Conservation (phyloP, 92 coral and sea anemone genomes). For the Virgularia gustaviana region DNA sequence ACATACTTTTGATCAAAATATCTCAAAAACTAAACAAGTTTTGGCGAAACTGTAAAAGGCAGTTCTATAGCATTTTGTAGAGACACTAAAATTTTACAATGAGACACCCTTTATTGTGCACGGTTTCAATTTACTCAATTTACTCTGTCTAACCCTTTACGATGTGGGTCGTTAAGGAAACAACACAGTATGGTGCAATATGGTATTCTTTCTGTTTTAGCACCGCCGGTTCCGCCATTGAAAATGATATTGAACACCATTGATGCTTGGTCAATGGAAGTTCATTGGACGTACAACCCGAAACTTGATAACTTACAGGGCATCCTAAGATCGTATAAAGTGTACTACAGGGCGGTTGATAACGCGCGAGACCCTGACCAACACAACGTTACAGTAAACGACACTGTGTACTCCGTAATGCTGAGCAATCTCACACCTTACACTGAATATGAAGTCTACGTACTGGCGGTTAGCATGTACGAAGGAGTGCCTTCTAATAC, state of each 20-base stretch:
- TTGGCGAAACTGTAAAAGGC: too few species aligned
- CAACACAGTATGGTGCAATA: too few species aligned
- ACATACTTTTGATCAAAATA: too few species aligned
- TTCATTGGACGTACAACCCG: not conserved
- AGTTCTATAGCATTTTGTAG: too few species aligned
- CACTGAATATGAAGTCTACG: not conserved
- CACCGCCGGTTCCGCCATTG: not conserved
- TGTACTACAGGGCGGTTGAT: not conserved
- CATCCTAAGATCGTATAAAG: not conserved
- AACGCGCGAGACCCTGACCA: not conserved
- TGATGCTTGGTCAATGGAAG: not conserved
- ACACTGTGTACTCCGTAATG: not conserved
- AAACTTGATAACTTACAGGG: not conserved
- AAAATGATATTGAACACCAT: not conserved
- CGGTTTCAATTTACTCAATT: too few species aligned
- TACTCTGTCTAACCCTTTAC: too few species aligned
- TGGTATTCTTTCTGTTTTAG: too few species aligned
- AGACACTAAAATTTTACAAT: too few species aligned
- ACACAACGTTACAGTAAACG: not conserved
- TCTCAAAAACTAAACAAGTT: too few species aligned
- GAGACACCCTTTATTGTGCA: too few species aligned
- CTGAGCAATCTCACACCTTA: not conserved
- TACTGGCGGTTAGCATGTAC: not conserved
- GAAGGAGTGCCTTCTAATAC: not conserved
- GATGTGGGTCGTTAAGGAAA: too few species aligned